Evolutionary conservation across 2,797 vertebrate genomes (phyloP), one percentile per base, ranked within the genome.

Genomic region (Poeciliopsis presidionis): DNA sequence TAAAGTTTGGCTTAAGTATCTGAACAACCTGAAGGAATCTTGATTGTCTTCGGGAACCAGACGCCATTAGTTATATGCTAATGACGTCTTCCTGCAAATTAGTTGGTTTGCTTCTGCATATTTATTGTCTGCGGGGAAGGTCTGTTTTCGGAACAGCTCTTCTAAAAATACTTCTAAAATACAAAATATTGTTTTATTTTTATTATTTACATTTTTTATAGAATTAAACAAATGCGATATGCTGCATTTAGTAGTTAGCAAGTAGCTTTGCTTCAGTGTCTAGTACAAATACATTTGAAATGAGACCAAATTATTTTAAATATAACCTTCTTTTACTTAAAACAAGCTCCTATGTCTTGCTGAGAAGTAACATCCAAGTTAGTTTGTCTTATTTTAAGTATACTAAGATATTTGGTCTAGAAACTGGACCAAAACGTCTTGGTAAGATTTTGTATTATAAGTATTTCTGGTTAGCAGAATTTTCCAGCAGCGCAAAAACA

Each of bases 1-100:
- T 43, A 25, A 18, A 5, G 45, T 47, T 20, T 72, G 43, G 36
- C 70, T 69, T 59, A 57, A 76, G 72, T 81, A 43, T 79, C 77
- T 20, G 65, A 78, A 30, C 22, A 65, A 14, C 2, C 61, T 14
- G 43, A 41, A 57, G 65, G 69, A 69, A 59, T 43, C 63, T 59
- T n/a, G 11, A 13, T 7, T 30, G 45, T 45, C 1, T 45, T 20
- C n/a, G 71, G 2, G 25, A 59, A 9, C 25, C 22, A n/a, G 36
- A 45, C 2, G 5, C 61, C 33, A 9, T 65, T 65, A 65, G 36
- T 1, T 65, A 16, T 20, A 36, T 20, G 33, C 47, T 45, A 45
- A 45, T 45, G 13, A 12, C 2, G 7, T 7, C 30, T 61, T 61
- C 33, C 59, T 63, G 30, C 30, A 63, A 36, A 16, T 20, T 30